Evolutionary conservation across 2,888 invertebrate species (phyloP).

Genomic region (Drosophila meridiana): DNA sequence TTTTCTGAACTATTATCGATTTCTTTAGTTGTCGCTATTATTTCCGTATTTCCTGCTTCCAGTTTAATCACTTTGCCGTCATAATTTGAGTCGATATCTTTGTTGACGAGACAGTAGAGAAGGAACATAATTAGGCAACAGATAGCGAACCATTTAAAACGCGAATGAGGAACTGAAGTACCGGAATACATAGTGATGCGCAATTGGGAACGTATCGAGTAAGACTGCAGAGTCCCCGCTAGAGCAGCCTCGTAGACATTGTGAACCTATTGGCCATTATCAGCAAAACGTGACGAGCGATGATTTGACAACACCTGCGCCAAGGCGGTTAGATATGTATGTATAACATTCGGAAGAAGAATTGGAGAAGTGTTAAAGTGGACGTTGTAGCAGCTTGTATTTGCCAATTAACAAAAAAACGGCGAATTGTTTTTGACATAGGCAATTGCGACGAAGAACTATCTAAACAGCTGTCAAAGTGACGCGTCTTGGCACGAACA

Average conservation of each 20-base stretch:
- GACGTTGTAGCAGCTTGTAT: no score
- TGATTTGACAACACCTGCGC: background rate
- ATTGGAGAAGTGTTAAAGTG: background rate
- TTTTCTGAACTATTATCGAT: no score
- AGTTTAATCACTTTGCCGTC: background rate
- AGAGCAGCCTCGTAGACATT: background rate
- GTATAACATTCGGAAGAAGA: background rate
- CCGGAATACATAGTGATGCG: slow-evolving; percentile 31
- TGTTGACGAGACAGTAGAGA: background rate
- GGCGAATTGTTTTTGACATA: background rate
- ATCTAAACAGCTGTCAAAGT: background rate
- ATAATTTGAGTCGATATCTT: background rate
- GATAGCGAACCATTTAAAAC: slow-evolving; percentile 40
- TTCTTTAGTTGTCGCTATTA: background rate
- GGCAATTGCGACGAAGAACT: background rate
- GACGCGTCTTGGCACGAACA: background rate
- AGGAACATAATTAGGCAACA: slow-evolving; percentile 11
- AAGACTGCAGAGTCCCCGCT: slow-evolving; percentile 20
- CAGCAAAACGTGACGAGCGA: slow-evolving; percentile 6
- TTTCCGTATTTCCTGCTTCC: background rate
- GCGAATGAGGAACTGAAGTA: slow-evolving; percentile 9
- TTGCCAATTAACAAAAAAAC: background rate
- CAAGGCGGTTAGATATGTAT: background rate
- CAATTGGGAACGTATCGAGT: background rate
- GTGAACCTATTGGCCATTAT: background rate